Percentiles rank a stretch among this genome's conserved stretches.
These are phyloP conservation scores for Amiota mariae DNA, from an alignment of 2,888 invertebrate species.

Conservation along the genomic window DNA sequence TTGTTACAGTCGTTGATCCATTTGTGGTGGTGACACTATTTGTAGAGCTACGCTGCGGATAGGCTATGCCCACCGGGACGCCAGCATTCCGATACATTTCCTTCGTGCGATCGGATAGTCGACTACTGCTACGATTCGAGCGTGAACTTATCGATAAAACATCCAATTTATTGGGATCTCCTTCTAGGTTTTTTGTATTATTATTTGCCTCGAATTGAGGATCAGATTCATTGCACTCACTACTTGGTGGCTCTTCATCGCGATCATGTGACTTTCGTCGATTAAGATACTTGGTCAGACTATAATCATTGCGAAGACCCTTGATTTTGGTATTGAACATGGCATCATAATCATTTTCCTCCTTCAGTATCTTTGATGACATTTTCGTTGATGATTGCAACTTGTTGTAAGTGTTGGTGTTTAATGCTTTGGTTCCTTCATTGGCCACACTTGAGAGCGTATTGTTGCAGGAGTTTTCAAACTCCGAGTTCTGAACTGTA, in stretches of 20 bases:
- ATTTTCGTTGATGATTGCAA: conserved; percentile 34
- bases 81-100: conserved; percentile 71
- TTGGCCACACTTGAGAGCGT: conserved; percentile 59
- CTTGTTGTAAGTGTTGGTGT: conserved; percentile 25
- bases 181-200: conserved; percentile 52
- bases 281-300: conserved; percentile 70
- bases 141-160: conserved; percentile 70
- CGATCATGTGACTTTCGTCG: conserved; percentile 64
- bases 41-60: conserved; percentile 67
- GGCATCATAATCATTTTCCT: conserved; percentile 57
- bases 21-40: conserved; percentile 46
- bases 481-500: conserved; percentile 63
- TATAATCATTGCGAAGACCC: conserved; percentile 68
- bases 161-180: conserved; percentile 69
- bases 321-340: conserved; percentile 68
- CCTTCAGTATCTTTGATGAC: conserved; percentile 37
- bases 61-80: conserved; percentile 71
- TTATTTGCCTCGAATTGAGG: conserved; percentile 49
- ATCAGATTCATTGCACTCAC: conserved; percentile 40
- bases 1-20: conserved; percentile 48
- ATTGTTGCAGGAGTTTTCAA: conserved; percentile 64
- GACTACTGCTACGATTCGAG: conserved; percentile 70
- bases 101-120: conserved; percentile 71
- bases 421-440: not conserved
- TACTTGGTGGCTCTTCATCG: conserved; percentile 41